phyloP scores from a whole-genome alignment of 1,140 invertebrate genomes.

The Thereuonema tuberculata region DNA sequence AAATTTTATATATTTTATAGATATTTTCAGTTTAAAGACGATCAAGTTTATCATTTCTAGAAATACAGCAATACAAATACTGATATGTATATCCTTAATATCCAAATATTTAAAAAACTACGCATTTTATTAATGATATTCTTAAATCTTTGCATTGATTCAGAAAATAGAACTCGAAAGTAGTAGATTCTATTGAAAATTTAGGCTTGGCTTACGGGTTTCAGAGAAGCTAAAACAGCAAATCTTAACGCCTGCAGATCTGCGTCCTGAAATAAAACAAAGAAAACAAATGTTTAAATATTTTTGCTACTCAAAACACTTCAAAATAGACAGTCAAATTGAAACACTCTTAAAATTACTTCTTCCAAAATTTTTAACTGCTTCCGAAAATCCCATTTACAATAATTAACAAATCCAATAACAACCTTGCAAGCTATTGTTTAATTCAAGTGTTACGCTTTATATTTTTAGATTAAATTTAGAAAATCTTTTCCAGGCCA shows the following conservation, averaged over 20 bases:
- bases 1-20: too few species aligned
- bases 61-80: not conserved
- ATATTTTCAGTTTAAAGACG: not conserved
- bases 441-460: not conserved
- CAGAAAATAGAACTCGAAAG: not conserved
- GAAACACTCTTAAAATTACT: not conserved
- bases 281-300: not conserved
- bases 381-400: not conserved
- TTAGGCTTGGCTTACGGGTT: not conserved
- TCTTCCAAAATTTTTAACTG: not conserved
- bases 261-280: not conserved
- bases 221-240: not conserved
- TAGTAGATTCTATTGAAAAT: too few species aligned
- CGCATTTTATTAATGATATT: not conserved
- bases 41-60: not conserved
- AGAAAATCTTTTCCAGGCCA: not conserved
- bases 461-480: not conserved
- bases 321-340: not conserved
- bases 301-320: not conserved
- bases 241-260: not conserved
- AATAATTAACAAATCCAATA: not conserved
- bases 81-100: not conserved
- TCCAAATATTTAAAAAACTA: not conserved
- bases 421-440: not conserved
- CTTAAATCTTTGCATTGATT: not conserved